Evolutionary conservation across 2,888 invertebrate genomes (phyloP).

Genomic region (Calliopum simillimum): DNA sequence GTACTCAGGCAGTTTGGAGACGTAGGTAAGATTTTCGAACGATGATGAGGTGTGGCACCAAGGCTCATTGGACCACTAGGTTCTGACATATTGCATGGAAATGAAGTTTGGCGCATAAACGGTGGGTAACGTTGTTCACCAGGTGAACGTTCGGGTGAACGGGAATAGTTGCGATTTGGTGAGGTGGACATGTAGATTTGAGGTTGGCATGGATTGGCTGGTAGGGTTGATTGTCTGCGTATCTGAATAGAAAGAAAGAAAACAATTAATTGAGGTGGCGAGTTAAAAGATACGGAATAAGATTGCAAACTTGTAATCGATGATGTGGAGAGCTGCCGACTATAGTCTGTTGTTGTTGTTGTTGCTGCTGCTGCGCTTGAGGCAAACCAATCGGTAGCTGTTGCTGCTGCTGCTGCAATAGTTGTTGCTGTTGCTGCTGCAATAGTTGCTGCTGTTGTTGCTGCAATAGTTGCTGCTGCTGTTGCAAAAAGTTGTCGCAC

Average conservation of each 20-base stretch:
- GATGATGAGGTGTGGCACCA: conserved; percentile 47
- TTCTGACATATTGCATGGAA: conserved; percentile 58
- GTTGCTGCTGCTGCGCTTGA: conserved; percentile 34
- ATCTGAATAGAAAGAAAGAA: conserved; percentile 48
- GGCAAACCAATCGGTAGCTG: conserved; percentile 36
- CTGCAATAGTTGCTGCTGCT: conserved; percentile 46
- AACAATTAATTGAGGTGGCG: neutral
- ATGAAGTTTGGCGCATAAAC: conserved; percentile 65
- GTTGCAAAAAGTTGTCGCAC: conserved; percentile 56
- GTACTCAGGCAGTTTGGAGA: conserved; percentile 55
- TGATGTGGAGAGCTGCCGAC: conserved; percentile 53
- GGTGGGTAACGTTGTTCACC: conserved; percentile 64
- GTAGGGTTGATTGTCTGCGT: conserved; percentile 65
- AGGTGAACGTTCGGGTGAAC: conserved; percentile 64
- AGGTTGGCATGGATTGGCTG: conserved; percentile 61
- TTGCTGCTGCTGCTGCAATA: conserved; percentile 35
- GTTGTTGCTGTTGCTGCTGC: conserved; percentile 40
- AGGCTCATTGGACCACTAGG: conserved; percentile 44
- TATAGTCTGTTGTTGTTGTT: conserved; percentile 39
- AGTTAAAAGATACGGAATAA: neutral
- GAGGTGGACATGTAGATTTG: conserved; percentile 65
- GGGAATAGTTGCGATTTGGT: conserved; percentile 63
- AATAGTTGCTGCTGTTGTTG: conserved; percentile 44
- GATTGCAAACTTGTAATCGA: conserved; percentile 52
- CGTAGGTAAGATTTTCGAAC: conserved; percentile 60